These are phyloP conservation scores for Xestia sexstrigata DNA, from an alignment of 2,888 invertebrate genomes.

Conservation along the genomic window DNA sequence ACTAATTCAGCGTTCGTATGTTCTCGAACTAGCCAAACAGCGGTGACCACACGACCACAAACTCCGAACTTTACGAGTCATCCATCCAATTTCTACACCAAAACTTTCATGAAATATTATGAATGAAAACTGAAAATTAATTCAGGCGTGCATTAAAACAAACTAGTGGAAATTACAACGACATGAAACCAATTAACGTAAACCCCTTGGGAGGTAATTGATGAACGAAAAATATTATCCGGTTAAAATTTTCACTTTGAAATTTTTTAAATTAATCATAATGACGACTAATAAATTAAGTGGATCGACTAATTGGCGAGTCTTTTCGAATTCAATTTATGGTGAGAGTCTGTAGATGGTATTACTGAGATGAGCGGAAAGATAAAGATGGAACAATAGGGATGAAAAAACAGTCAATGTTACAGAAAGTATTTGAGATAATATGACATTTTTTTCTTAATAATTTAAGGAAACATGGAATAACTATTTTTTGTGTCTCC, in stretches of 20 bases:
- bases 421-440: not conserved
- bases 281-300: slow-evolving; percentile 40
- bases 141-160: slow-evolving; percentile 55
- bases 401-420: not conserved
- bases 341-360: slow-evolving; percentile 2
- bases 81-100: slow-evolving; percentile 36
- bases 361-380: slow-evolving; percentile 6
- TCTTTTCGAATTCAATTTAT: slow-evolving; percentile 24
- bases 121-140: slow-evolving; percentile 57
- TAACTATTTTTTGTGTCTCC: not conserved
- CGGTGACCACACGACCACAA: slow-evolving; percentile 51
- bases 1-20: slow-evolving; percentile 33
- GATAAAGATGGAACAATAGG: not conserved
- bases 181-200: slow-evolving; percentile 66
- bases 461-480: not conserved
- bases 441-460: not conserved
- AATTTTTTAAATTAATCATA: slow-evolving; percentile 44
- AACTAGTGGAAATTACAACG: slow-evolving; percentile 51
- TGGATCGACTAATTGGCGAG: slow-evolving; percentile 17
- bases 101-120: slow-evolving; percentile 47
- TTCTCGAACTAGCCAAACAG: slow-evolving; percentile 31
- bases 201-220: slow-evolving; percentile 44
- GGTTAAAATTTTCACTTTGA: slow-evolving; percentile 40
- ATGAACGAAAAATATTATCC: slow-evolving; percentile 48
- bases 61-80: slow-evolving; percentile 46